Evolutionary conservation across 2,797 vertebrate species (phyloP), one percentile per base, ranked within the genome.

Genomic region (Xerus rutilus): DNA sequence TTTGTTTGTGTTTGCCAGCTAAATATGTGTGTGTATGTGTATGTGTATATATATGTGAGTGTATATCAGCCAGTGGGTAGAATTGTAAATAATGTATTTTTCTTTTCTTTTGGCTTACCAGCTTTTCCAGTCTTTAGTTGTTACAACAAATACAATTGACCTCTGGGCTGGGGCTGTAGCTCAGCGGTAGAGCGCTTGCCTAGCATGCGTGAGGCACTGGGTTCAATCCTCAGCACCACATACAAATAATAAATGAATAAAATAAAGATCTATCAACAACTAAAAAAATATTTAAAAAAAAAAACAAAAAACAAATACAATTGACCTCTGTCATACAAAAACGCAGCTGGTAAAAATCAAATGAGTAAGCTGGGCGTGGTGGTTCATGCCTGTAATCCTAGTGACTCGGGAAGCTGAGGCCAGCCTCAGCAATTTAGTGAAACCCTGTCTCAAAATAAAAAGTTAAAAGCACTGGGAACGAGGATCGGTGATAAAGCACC

Each of bases 61-160:
- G 7, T 62, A 10, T 25, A 21, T 62, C 59, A 62, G 12, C 62
- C 62, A 30, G 32, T 39, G 84, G 28, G 32, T 10, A 85, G 45
- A 84, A 81, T 25, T 77, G 17, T 28, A 14, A 85, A 30, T 85
- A 86, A 91, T 79, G 32, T 77, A 17, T 81, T 92, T 96, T 82
- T 92, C 72, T 92, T 96, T 83, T 91, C 30, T 85, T 82, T 45
- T 85, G 73, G 59, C 9, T 92, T 69, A 67, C 89, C 5, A 11
- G 67, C 57, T 54, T 70, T 86, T 93, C 77, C 5, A 18, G n/a
- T 70, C 69, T 85, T 69, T 54, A 83, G 35, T 67, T 57, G 32
- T 96, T 52, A n/a, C 18, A 86, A 73, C 43, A 86, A 94, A 78
- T 28, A 82, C 1, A 54, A 54, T 45, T 84, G n/a, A n/a, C n/a